Base-by-base conservation (phyloP, 2,888 invertebrate genomes). In the Ophioninae sp. region DNA sequence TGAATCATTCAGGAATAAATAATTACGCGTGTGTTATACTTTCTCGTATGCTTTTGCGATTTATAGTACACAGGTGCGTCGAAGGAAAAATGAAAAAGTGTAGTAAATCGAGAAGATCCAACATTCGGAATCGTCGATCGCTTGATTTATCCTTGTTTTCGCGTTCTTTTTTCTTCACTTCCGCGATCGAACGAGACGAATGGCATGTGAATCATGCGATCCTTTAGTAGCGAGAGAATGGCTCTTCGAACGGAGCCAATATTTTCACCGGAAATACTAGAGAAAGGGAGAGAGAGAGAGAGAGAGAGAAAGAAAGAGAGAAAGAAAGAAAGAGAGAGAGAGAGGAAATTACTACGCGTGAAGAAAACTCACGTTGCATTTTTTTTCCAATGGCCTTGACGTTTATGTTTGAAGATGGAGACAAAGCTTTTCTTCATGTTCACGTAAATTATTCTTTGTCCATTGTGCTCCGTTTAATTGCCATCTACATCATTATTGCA, bases 1-100 rank as follows among this genome's bases (percentile, higher is more conserved):
- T 65, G 62, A 83, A 76, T 83, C 62, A 61, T 79, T 79, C 61
- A 30, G 50, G 30, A 64, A 75, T 79, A 79, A 82, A 75, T 74
- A 81, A 72, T 68, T 41, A 67, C 39, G 17, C n/a, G 23, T 20
- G n/a, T 7, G 20, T 30, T 20, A 61, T 13, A 65, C 57, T 76
- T 50, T 41, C 64, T 78, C 70, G 39, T 56, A 39, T 21, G 41
- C 64, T 59, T 61, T 37, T 39, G 37, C 17, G 59, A 79, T 79
- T 59, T 79, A 72, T 64, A 21, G 39, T 56, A 41, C 68, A 69
- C 64, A 79, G 64, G 79, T 79, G 64, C 50, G 50, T 79, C n/a
- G 7, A 72, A 79, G 10, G 41, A 72, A 30, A 59, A 72, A 41
- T n/a, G 65, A 75, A 75, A 72, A 79, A 57, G 10, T 56, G 37